Evolutionary conservation across 2,797 vertebrate genomes (phyloP), one percentile per base, ranked within the genome.

Genomic region (Pterois miles): DNA sequence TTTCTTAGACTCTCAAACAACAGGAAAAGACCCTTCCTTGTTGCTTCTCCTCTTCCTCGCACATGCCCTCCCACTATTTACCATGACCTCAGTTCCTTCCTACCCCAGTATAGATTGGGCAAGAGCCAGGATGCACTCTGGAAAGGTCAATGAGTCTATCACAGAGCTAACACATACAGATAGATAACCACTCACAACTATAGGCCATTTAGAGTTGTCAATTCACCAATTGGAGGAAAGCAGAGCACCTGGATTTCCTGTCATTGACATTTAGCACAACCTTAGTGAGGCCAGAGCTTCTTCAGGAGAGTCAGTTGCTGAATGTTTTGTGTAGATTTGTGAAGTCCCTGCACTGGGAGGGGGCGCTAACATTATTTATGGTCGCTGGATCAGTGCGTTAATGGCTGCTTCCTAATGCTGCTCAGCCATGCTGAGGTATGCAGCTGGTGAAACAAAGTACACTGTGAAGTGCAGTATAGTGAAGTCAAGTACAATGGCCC

Each of bases 1-100:
- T 71, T 76, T 56, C 48, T 79, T 65, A 59, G 25, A 50, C 43
- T 40, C 38, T 53, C 58, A 71, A 74, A 36, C 33, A 43, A 67
- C 72, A 88, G 87, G 90, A 90, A 89, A 79, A 46, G 53, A 43
- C 20, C 71, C 81, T 69, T 88, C 78, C 78, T 73, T 62, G 52
- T 27, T 63, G 27, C 27, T 29, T 3, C 27, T 29, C 27, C 27
- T 5, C 18, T 43, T 43, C 16, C 40, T 18, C 18, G 29, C 33
- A 50, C 59, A 18, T 40, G 22, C 27, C 46, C 8, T 57, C 64
- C 60, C 65, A 40, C 10, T 64, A 62, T 71, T 43, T 3, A 70
- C 22, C 22, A 50, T 80, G 72, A 78, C 11, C 67, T 86, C 62
- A 84, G 56, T 87, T 89, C 86, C 83, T 48, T 48, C 46, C 46